These are phyloP conservation scores for Monodelphis domestica DNA, from an alignment of 2,797 vertebrate species.

Conservation along the genomic window DNA sequence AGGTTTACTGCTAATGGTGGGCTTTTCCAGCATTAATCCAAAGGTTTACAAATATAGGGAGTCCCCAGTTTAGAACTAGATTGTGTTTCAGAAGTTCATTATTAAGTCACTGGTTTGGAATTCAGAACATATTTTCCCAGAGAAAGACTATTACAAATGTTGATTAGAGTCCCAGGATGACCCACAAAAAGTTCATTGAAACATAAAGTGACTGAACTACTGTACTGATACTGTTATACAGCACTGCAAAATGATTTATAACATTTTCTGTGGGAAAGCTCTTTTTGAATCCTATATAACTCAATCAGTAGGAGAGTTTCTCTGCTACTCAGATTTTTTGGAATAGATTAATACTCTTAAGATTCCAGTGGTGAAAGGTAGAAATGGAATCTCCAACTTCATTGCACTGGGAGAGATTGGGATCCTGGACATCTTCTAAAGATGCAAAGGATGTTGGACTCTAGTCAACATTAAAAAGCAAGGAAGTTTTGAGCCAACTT, in stretches of 20 bases:
- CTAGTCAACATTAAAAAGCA: neutral
- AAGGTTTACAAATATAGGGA: constrained; percentile 20
- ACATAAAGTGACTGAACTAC: neutral
- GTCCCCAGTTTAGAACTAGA: constrained; percentile 29
- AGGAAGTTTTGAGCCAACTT: neutral
- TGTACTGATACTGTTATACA: neutral
- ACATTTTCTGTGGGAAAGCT: constrained; percentile 37
- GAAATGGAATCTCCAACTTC: neutral
- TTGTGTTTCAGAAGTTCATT: constrained; percentile 33
- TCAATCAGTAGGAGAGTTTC: neutral
- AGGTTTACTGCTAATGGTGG: constrained; percentile 33
- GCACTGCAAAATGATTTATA: neutral
- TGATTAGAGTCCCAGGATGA: neutral
- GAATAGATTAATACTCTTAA: neutral
- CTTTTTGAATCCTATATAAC: constrained; percentile 17
- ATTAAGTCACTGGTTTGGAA: constrained; percentile 36
- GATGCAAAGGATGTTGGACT: neutral
- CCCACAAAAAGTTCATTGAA: constrained; percentile 16
- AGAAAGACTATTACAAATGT: neutral
- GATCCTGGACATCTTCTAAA: neutral
- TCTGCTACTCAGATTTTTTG: neutral
- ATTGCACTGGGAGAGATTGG: neutral
- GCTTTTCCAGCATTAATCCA: constrained; percentile 51
- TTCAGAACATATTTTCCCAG: constrained; percentile 17
- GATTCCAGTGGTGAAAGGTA: neutral